Conservation (phyloP, 2,113 vertebrate species). For the Pyrgilauda ruficollis region DNA sequence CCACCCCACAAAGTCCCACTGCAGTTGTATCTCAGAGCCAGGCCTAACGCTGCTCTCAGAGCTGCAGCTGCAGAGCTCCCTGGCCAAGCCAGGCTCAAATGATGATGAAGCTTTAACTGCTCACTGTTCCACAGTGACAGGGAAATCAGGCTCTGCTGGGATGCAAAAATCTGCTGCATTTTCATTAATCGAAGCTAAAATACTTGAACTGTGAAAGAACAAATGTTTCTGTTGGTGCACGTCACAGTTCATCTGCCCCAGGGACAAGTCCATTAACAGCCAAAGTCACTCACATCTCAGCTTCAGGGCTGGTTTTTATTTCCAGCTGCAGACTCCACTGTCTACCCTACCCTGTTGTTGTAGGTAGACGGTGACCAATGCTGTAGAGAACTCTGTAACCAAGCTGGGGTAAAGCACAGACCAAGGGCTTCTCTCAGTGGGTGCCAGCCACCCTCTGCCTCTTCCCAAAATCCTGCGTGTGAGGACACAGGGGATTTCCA, state of each 20-base stretch:
- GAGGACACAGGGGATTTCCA: not conserved
- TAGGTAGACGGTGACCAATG: not conserved
- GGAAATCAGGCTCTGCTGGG: not conserved
- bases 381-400: not conserved
- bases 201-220: not conserved
- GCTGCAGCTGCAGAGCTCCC: conserved; percentile 35
- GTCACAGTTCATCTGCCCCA: not conserved
- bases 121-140: not conserved
- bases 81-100: not conserved
- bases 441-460: not conserved
- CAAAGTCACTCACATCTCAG: not conserved
- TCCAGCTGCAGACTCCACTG: not conserved
- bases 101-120: not conserved
- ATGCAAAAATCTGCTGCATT: not conserved
- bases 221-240: not conserved
- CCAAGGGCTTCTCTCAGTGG: not conserved
- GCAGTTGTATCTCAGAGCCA: not conserved
- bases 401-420: not conserved
- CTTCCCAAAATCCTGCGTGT: not conserved
- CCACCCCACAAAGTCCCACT: not conserved
- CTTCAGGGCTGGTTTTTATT: not conserved
- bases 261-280: not conserved
- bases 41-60: not conserved
- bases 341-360: not conserved
- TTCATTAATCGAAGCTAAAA: not conserved